Evolutionary conservation across 2,888 invertebrate species (phyloP).

Genomic region (Sisyra nigra): DNA sequence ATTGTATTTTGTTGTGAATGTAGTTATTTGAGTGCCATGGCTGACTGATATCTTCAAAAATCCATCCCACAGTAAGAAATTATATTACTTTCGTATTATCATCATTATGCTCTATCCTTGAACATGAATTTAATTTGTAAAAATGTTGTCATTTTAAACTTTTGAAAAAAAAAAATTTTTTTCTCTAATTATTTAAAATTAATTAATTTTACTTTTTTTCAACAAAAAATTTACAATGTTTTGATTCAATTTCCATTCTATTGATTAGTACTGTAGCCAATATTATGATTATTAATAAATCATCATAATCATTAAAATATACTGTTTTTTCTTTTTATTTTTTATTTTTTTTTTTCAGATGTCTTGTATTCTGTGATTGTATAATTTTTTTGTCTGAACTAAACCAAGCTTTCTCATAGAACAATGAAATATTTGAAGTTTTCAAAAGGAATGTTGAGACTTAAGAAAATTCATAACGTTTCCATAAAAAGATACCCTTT

Average conservation of each 20-base stretch:
- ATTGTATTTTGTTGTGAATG: constrained; percentile 1
- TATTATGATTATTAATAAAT: constrained; percentile 1
- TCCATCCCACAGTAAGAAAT: constrained; percentile 6
- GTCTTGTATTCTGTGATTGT: too few relatives aligned
- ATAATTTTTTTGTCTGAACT: too few relatives aligned
- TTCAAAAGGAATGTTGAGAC: too few relatives aligned
- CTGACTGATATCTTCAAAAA: constrained; percentile 3
- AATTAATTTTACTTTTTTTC: constrained; percentile 1
- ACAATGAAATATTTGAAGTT: too few relatives aligned
- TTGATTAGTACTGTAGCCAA: constrained; percentile 3
- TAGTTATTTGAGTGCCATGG: constrained; percentile 5
- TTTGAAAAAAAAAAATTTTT: background rate
- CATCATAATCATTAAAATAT: constrained; percentile 2
- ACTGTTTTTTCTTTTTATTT: background rate
- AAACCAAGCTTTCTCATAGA: too few relatives aligned
- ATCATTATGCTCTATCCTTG: background rate
- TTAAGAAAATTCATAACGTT: too few relatives aligned
- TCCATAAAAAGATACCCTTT: too few relatives aligned
- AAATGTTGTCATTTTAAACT: background rate
- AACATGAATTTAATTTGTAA: background rate
- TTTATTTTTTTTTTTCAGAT: too few relatives aligned
- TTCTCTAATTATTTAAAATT: constrained; percentile 1
- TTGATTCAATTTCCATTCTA: background rate
- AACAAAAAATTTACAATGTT: background rate
- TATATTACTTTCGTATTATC: background rate